phyloP scores from a whole-genome alignment of 2,113 vertebrate genomes.

The Aspiorhynchus laticeps region DNA sequence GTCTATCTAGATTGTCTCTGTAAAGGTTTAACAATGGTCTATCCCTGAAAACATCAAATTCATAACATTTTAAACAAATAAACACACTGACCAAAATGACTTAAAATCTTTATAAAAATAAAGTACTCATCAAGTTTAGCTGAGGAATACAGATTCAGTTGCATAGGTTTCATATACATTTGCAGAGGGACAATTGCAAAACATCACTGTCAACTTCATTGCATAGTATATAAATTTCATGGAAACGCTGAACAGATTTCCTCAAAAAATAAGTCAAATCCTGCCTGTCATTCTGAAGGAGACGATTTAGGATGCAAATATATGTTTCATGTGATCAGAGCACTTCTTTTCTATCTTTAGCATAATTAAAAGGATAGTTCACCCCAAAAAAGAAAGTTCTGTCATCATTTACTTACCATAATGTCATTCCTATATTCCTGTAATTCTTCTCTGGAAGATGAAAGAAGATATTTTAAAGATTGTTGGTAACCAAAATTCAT shows the following conservation, averaged over 20 bases:
- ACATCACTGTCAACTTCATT: slow-evolving; percentile 21
- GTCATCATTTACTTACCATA: not conserved
- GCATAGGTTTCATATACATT: slow-evolving; percentile 51
- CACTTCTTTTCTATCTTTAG: slow-evolving; percentile 34
- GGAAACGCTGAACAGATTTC: not conserved
- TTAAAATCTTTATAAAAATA: slow-evolving; percentile 39
- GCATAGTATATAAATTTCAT: slow-evolving; percentile 44
- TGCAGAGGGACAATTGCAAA: slow-evolving; percentile 16
- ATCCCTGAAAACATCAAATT: slow-evolving; percentile 22
- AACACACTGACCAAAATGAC: slow-evolving; percentile 23
- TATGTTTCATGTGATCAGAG: not conserved
- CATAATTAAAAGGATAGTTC: slow-evolving; percentile 56
- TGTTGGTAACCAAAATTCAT: not conserved
- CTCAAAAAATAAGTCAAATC: not conserved
- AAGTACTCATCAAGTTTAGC: slow-evolving; percentile 14
- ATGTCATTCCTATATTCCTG: too few species aligned
- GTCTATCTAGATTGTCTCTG: slow-evolving; percentile 42
- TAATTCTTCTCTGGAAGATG: too few species aligned
- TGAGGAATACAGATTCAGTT: slow-evolving; percentile 45
- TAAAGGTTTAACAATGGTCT: not conserved
- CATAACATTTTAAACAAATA: slow-evolving; percentile 44
- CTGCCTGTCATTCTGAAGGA: not conserved
- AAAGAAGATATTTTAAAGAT: not conserved
- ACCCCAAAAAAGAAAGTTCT: not conserved
- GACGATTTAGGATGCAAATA: not conserved